These are phyloP conservation scores for Nannospalax galili DNA, from an alignment of 2,113 vertebrate genomes.

Conservation along the genomic window DNA sequence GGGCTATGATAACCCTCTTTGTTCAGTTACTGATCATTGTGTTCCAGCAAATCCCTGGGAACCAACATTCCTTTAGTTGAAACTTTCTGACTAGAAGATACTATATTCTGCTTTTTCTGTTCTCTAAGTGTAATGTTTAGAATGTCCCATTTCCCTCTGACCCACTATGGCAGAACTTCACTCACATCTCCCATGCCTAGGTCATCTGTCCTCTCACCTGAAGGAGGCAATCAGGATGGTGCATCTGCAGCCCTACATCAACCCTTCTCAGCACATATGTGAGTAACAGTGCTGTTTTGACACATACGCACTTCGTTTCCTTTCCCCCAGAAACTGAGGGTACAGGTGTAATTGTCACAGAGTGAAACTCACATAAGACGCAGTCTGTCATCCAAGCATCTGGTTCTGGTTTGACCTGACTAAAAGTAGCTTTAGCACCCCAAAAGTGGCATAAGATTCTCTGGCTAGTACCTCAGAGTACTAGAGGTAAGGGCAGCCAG, in stretches of 20 bases:
- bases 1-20: neutral
- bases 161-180: neutral
- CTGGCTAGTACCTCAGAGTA: neutral
- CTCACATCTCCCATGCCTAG: neutral
- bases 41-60: neutral
- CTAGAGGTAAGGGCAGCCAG: neutral
- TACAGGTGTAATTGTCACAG: neutral
- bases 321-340: neutral
- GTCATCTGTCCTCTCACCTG: neutral
- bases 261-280: neutral
- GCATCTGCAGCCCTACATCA: neutral
- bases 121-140: neutral
- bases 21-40: neutral
- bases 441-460: neutral
- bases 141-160: neutral
- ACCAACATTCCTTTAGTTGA: constrained; percentile 30
- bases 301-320: neutral
- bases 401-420: neutral
- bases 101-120: constrained; percentile 28
- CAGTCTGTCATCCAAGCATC: neutral
- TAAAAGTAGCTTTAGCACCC: neutral
- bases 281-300: neutral
- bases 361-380: neutral
- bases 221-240: neutral
- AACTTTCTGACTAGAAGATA: constrained; percentile 26